Conservation (phyloP, 1,140 invertebrate genomes). For the Sminthurides bifidus region DNA sequence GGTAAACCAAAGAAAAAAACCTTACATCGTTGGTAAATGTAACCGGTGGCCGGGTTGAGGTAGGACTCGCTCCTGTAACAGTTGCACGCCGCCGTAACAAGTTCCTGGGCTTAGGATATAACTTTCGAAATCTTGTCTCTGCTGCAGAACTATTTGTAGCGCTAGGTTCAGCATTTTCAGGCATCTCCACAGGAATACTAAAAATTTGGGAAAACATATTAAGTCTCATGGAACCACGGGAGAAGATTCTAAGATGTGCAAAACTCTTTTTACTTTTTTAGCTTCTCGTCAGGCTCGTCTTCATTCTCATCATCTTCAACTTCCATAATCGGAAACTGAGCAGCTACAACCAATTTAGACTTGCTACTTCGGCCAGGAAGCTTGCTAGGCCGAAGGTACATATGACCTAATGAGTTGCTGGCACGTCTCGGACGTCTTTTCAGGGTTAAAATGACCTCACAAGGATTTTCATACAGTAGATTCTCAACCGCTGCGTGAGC, state of each 20-base stretch:
- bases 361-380: constrained; percentile 19
- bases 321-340: not conserved
- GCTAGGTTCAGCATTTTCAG: not conserved
- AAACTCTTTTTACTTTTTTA: constrained; percentile 6
- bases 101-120: constrained; percentile 27
- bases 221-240: no score
- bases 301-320: constrained; percentile 5
- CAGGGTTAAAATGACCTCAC: constrained; percentile 29
- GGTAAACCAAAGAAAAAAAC: no score
- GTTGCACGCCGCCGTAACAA: constrained; percentile 23
- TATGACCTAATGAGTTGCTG: constrained; percentile 19
- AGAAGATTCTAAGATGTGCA: no score
- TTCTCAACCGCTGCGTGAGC: constrained; percentile 12
- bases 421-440: constrained; percentile 25
- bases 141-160: constrained; percentile 5
- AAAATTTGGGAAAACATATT: not conserved
- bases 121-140: constrained; percentile 26
- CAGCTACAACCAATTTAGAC: no score
- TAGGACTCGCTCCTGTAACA: constrained; percentile 23
- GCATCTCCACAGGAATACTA: not conserved
- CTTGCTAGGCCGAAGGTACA: constrained; percentile 24
- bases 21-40: constrained; percentile 18
- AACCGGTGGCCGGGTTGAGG: constrained; percentile 17
- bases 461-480: constrained; percentile 25
- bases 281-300: not conserved